These are phyloP conservation scores for Polietes domitor DNA, from an alignment of 2,888 invertebrate species.

Conservation along the genomic window DNA sequence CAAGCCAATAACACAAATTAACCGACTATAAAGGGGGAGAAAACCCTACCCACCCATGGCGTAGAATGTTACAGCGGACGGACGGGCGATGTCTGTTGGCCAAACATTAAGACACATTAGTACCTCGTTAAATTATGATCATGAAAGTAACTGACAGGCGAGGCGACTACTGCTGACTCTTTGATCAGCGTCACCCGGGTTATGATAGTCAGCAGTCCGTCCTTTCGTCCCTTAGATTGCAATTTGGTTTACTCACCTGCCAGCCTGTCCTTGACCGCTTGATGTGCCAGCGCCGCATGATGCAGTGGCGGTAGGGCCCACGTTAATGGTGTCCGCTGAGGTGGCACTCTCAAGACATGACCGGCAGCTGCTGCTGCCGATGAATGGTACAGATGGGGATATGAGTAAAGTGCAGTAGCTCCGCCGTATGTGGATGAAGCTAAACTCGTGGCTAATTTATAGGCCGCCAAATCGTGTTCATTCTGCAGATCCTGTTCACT, in stretches of 20 bases:
- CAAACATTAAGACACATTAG: slow-evolving; percentile 54
- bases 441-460: slow-evolving; percentile 80
- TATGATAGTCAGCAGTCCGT: no score
- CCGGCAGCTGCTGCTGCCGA: slow-evolving; percentile 81
- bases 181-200: background rate
- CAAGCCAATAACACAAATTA: slow-evolving; percentile 9
- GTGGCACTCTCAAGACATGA: slow-evolving; percentile 91
- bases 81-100: slow-evolving; percentile 19
- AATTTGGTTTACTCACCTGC: slow-evolving; percentile 84
- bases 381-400: slow-evolving; percentile 81
- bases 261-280: slow-evolving; percentile 91
- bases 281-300: slow-evolving; percentile 88
- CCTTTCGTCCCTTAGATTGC: background rate
- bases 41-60: slow-evolving; percentile 16
- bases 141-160: background rate
- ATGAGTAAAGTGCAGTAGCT: slow-evolving; percentile 79
- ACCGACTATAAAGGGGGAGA: background rate
- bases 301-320: slow-evolving; percentile 82
- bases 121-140: slow-evolving; percentile 43
- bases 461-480: slow-evolving; percentile 79
- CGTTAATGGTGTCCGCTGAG: slow-evolving; percentile 83
- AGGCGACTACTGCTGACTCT: background rate
- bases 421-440: slow-evolving; percentile 79
- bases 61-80: slow-evolving; percentile 19
- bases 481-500: slow-evolving; percentile 79